Percentiles rank a stretch among this genome's conserved stretches.
phyloP scores from a whole-genome alignment of 2,797 vertebrate species.

The Neomorphus geoffroyi region DNA sequence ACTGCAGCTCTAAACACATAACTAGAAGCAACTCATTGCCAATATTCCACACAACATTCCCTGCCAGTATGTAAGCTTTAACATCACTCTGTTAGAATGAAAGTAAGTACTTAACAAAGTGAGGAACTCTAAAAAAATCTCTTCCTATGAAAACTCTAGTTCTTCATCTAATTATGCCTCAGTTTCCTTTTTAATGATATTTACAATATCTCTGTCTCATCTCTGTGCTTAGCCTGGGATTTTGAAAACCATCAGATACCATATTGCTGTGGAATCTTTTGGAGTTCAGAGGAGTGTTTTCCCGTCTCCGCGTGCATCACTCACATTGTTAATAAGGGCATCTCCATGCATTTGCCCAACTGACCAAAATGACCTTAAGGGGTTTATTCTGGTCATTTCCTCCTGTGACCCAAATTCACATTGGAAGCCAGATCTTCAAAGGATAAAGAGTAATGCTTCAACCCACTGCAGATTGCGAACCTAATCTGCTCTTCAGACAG shows the following conservation, averaged over 20 bases:
- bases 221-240: neutral
- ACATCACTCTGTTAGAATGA: neutral
- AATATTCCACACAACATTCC: neutral
- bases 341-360: neutral
- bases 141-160: neutral
- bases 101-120: neutral
- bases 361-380: neutral
- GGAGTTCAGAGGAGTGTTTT: neutral
- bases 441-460: neutral
- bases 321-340: neutral
- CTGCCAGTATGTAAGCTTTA: neutral
- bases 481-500: neutral
- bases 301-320: neutral
- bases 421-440: slow-evolving; percentile 1
- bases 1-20: neutral
- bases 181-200: neutral
- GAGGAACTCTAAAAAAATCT: neutral
- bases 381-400: neutral
- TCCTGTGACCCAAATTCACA: neutral
- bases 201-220: neutral
- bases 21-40: neutral
- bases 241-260: neutral
- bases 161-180: neutral
- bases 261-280: neutral
- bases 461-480: neutral